Percentiles rank a stretch among this genome's conserved stretches.
phyloP scores from a whole-genome alignment of 2,113 vertebrate species.

The Argyrosomus japonicus region DNA sequence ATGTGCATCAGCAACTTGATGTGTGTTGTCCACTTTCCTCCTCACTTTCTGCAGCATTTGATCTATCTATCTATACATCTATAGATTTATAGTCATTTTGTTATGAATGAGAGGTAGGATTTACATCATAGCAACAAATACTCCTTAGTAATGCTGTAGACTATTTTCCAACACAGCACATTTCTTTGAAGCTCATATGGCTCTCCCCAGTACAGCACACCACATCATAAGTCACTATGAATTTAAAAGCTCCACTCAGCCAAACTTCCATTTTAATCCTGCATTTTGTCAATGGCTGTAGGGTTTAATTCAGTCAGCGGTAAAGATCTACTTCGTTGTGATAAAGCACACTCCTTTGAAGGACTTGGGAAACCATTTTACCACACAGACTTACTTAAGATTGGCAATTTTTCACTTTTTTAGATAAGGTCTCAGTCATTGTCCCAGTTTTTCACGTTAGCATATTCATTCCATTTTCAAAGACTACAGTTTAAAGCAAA shows the following conservation, averaged over 20 bases:
- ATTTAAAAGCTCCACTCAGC: conserved; percentile 67
- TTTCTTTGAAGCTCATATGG: conserved; percentile 50
- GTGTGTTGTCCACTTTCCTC: conserved; percentile 56
- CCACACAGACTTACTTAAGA: conserved; percentile 46
- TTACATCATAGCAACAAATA: conserved; percentile 65
- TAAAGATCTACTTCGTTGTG: conserved; percentile 66
- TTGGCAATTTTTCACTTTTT: conserved; percentile 49
- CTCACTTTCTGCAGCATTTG: conserved; percentile 35
- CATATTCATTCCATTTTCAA: conserved; percentile 75
- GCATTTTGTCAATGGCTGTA: conserved; percentile 66
- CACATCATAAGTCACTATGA: conserved; percentile 68
- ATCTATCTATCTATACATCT: conserved; percentile 1
- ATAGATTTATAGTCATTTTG: conserved; percentile 31
- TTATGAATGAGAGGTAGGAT: conserved; percentile 57
- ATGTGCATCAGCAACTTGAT: conserved; percentile 73
- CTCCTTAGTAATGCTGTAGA: conserved; percentile 55
- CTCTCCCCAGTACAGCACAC: conserved; percentile 47
- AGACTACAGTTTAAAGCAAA: conserved; percentile 60
- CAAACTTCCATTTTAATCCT: conserved; percentile 76
- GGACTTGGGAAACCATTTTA: conserved; percentile 63
- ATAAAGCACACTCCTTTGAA: conserved; percentile 68
- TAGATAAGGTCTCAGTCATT: conserved; percentile 63
- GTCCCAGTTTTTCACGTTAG: conserved; percentile 70
- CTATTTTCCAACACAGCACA: conserved; percentile 60
- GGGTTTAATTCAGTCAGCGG: conserved; percentile 70